Base-by-base conservation (phyloP, 2,113 vertebrate species). In the Trogon surrucura region DNA sequence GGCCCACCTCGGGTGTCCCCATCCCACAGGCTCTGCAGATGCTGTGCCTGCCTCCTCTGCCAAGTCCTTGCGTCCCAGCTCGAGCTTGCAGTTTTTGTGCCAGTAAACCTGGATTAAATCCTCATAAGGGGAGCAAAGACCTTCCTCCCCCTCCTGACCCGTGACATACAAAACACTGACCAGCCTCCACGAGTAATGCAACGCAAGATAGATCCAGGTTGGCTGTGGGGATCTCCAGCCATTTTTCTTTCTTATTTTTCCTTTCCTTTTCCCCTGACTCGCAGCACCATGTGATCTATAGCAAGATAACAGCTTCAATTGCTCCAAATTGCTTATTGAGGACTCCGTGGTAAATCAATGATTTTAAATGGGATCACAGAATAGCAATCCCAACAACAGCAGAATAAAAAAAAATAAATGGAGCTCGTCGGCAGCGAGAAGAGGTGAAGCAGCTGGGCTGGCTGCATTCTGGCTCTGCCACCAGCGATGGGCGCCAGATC, bases 261-360 rank as follows among this genome's bases (percentile, higher is more conserved):
- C 41, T 79, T 53, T 66, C 57, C 26, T 80, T 41, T 45, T 50
- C 5, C 26, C 20, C 47, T 36, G 21, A 0, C 16, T 30, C 58
- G 38, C 62, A n/a, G 54, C 78, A 93, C 51, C 69, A 21, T 18
- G 61, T 88, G 89, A 73, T 64, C 65, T 16, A 13, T 21, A 23
- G 81, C 10, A 32, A 80, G 94, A 62, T 45, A 90, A 90, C 65
- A 57, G 87, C 87, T 80, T 77, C 89, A 86, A 84, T 88, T 14
- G 64, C 87, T 94, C 92, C 85, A 81, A 83, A 95, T 93, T 75
- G 84, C 92, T 96, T 84, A 88, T 91, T 58, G 92, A 94, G 89
- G 92, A 66, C 75, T 73, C 14, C 4, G 84, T 16, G 89, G 79
- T 66, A 93, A 97, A 96, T 97, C 97, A 60, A 80, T 94, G 96